Base-by-base conservation (phyloP, 2,888 invertebrate species). In the Tineola bisselliella region DNA sequence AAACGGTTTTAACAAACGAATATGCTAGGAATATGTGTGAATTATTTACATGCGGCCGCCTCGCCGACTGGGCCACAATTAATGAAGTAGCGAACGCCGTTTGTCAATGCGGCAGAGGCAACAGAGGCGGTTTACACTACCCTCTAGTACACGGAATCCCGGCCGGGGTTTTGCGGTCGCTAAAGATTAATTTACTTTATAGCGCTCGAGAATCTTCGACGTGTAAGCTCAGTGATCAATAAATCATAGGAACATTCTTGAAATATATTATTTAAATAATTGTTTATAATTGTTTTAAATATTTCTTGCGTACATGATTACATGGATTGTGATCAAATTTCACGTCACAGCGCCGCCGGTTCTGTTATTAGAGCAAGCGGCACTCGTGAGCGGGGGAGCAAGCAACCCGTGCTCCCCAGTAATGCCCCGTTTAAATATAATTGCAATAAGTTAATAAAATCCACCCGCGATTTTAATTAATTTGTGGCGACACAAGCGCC, bases 381-480 rank as follows among this genome's bases (percentile, higher is more conserved):
- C 68, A 67, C 63, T 63, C 62, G 62, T 44, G 60, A 52, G 59
- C 52, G 59, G 60, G 62, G 25, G 25, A 25, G 52, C n/a, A n/a
- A n/a, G 61, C 66, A 38, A 30, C 19, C 61, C 60, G 15, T 69
- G 66, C 68, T 66, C 69, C 70, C 70, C 70, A 65, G 71, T 77
- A 79, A 81, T 79, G 75, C 68, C 68, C 69, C 79, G 75, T 77
- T 81, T 79, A 81, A 81, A 81, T 80, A 77, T 83, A 80, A 82
- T 82, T 79, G 79, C 79, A 79, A 83, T 82, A 84, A 83, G 79
- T 82, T 82, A 79, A 82, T 81, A 79, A 81, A 80, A 79, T 76
- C 75, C 75, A 68, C 73, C 15, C 72, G 72, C 76, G 75, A 72
- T 77, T 77, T 77, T 80, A 83, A 82, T 84, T 81, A 81, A 82